A percentile compares a stretch with the other conserved stretches of the same genome.
Conservation (phyloP, 2,113 vertebrate genomes). For the Copsychus sechellarum region DNA sequence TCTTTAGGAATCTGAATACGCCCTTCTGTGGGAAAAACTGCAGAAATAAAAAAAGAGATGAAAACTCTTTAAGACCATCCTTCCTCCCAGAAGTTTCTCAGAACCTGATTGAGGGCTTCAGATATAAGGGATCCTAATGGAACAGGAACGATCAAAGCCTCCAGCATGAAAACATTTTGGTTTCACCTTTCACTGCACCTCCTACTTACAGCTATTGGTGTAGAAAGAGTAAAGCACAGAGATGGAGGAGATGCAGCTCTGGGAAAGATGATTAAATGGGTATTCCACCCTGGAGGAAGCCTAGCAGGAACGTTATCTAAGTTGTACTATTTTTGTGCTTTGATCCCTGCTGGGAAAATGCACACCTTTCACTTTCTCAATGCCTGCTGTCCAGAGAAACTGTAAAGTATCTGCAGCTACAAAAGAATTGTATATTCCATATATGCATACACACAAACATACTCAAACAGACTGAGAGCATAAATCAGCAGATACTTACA, state of each 20-base stretch:
- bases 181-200: conserved; percentile 53
- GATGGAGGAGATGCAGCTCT: background rate
- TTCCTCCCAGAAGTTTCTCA: conserved; percentile 48
- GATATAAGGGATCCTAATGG: conserved; percentile 19
- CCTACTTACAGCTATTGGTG: conserved; percentile 1
- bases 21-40: conserved; percentile 65
- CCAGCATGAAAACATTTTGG: conserved; percentile 37
- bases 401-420: background rate
- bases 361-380: background rate
- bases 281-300: background rate
- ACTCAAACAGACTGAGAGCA: background rate
- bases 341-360: conserved; percentile 24
- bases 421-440: background rate
- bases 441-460: background rate
- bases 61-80: background rate
- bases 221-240: background rate
- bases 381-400: background rate
- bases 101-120: conserved; percentile 19
- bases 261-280: conserved; percentile 3
- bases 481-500: background rate
- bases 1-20: conserved; percentile 51
- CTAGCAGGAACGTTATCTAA: conserved; percentile 11
- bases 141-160: conserved; percentile 19
- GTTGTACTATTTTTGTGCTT: background rate
- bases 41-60: conserved; percentile 34